Base-by-base conservation (phyloP, 2,888 invertebrate genomes). In the Ecliptopera silaceata region DNA sequence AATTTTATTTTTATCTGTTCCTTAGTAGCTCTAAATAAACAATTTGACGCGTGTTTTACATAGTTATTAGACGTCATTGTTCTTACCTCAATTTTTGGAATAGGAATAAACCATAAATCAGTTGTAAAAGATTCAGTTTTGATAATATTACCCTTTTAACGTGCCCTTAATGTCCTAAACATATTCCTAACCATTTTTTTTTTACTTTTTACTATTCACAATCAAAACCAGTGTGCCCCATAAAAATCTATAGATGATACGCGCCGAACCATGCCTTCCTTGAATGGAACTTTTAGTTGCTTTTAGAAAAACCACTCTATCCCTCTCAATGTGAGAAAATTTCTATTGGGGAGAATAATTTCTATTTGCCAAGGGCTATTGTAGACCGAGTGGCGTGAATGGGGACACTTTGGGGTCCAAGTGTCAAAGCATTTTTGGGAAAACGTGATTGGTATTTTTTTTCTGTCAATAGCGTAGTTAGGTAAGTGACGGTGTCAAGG, bases 261-360 rank as follows among this genome's bases (percentile, higher is more conserved):
- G 71, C 80, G 74, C 50, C 74, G 72, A 75, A 72, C 69, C 82
- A 72, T 79, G 66, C 63, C 74, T 68, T 51, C 65, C 36, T 57
- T 77, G 73, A 82, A 84, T 75, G 61, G 72, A 71, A 65, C 69
- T 75, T 80, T 74, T 74, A 82, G 77, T 75, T 68, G 71, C 79
- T 82, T 82, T 76, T 74, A 83, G 76, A 81, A 78, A 83, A 84
- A 80, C 81, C 83, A 82, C 77, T 79, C 76, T 68, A 77, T 78
- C 17, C 15, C 18, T 74, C 77, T 77, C 71, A 70, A 74, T 76
- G 82, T 77, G 82, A 74, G 78, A 79, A 82, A 84, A 83, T 82
- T 61, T 84, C 83, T 80, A 84, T 84, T 79, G 79, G 72, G 46
- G 70, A 78, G 82, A 80, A 83, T 83, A 83, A 85, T 86, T 84